These are phyloP conservation scores for Sceloporus tristichus DNA, from an alignment of 2,113 vertebrate genomes.

Conservation along the genomic window DNA sequence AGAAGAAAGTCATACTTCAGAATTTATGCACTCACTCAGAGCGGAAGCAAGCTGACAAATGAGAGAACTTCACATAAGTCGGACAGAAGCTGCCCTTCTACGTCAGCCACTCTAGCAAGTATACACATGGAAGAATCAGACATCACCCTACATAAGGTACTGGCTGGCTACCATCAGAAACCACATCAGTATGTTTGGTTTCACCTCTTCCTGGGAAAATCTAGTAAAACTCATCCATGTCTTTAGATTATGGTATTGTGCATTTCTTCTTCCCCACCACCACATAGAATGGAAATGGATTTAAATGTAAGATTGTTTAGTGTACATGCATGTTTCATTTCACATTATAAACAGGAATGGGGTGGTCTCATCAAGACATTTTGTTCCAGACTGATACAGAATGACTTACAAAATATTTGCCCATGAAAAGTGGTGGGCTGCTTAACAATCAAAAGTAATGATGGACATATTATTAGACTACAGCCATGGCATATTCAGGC, in stretches of 20 bases:
- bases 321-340: neutral
- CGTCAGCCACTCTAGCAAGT: neutral
- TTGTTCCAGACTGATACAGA: neutral
- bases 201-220: no score
- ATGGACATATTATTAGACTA: conserved; percentile 9
- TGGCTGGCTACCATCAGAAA: neutral
- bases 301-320: neutral
- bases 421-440: neutral
- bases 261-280: neutral
- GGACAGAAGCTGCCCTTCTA: neutral
- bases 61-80: neutral
- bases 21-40: neutral
- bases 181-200: neutral
- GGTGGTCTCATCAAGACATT: neutral
- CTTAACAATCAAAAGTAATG: neutral
- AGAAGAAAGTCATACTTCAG: neutral
- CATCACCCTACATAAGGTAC: neutral
- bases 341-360: neutral
- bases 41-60: no score
- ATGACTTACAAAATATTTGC: neutral
- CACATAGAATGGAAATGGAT: neutral
- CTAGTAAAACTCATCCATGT: neutral
- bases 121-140: no score
- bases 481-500: neutral
- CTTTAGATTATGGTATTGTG: neutral